Evolutionary conservation across 2,113 vertebrate species (phyloP).

Genomic region (Calyptomena viridis): DNA sequence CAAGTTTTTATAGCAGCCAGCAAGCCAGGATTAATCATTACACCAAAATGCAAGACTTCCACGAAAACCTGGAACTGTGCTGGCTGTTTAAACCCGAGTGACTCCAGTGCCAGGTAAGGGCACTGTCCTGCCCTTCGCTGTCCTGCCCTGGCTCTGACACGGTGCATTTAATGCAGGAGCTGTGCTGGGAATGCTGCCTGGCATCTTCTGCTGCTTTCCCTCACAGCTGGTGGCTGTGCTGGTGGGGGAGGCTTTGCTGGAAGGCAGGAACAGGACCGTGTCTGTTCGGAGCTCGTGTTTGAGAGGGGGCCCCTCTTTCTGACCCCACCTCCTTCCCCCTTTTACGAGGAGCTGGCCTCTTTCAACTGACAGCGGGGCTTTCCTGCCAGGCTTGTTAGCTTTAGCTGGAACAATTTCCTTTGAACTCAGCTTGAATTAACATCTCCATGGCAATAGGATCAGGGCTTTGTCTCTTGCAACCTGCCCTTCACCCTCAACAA

Average conservation of each 20-base stretch:
- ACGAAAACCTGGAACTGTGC: background rate
- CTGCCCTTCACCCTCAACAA: slow-evolving; percentile 68
- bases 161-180: background rate
- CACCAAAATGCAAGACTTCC: background rate
- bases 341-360: slow-evolving; percentile 32
- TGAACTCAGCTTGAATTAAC: slow-evolving; percentile 79
- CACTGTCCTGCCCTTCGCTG: background rate
- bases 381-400: slow-evolving; percentile 70
- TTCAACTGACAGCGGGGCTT: slow-evolving; percentile 51
- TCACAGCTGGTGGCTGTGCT: background rate
- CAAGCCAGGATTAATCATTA: slow-evolving; percentile 15
- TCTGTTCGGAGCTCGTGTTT: background rate
- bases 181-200: background rate
- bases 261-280: background rate
- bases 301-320: background rate
- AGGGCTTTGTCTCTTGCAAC: slow-evolving; percentile 60
- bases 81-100: background rate
- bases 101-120: background rate
- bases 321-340: slow-evolving; percentile 22
- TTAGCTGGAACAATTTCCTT: slow-evolving; percentile 72
- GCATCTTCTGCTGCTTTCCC: background rate
- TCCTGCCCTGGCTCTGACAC: background rate
- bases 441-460: slow-evolving; percentile 77
- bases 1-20: rapidly evolving
- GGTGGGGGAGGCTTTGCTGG: background rate